Percentiles rank a stretch among this genome's conserved stretches.
Evolutionary conservation across 2,888 invertebrate species (phyloP).

Genomic region (Allygus modestus): DNA sequence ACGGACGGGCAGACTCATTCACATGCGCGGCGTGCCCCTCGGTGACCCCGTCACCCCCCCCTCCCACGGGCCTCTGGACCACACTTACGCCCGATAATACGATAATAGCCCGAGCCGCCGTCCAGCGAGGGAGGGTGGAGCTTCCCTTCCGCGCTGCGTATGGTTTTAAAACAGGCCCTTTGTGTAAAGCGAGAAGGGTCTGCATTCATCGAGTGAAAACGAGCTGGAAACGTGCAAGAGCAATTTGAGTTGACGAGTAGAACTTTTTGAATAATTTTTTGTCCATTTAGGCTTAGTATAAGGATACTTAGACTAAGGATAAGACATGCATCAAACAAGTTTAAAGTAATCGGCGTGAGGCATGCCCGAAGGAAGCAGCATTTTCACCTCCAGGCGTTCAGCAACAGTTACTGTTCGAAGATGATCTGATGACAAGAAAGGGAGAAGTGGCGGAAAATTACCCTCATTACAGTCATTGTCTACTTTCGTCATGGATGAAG

Average conservation of each 20-base stretch:
- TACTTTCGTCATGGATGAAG: too few species aligned
- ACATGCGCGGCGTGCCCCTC: neutral
- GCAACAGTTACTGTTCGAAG: too few species aligned
- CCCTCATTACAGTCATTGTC: too few species aligned
- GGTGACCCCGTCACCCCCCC: neutral
- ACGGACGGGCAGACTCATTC: neutral
- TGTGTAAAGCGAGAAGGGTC: slow-evolving; percentile 10
- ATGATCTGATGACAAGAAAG: too few species aligned
- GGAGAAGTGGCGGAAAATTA: too few species aligned
- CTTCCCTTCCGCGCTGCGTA: neutral
- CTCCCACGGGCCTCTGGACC: neutral
- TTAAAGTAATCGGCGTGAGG: too few species aligned
- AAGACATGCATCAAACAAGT: too few species aligned
- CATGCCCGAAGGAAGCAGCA: too few species aligned
- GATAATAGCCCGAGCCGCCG: slow-evolving; percentile 6
- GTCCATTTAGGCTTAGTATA: too few species aligned
- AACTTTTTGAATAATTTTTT: too few species aligned
- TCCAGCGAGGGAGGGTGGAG: neutral
- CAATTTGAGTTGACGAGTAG: neutral
- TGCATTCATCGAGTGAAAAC: neutral
- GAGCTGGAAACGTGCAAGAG: neutral
- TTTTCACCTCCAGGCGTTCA: too few species aligned
- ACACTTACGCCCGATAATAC: slow-evolving; percentile 2
- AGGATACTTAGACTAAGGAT: too few species aligned
- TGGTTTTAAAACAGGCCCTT: neutral